Percentiles rank a stretch among this genome's conserved stretches.
Evolutionary conservation across 2,888 invertebrate genomes (phyloP).

Genomic region (Drosophila austrosaltans): DNA sequence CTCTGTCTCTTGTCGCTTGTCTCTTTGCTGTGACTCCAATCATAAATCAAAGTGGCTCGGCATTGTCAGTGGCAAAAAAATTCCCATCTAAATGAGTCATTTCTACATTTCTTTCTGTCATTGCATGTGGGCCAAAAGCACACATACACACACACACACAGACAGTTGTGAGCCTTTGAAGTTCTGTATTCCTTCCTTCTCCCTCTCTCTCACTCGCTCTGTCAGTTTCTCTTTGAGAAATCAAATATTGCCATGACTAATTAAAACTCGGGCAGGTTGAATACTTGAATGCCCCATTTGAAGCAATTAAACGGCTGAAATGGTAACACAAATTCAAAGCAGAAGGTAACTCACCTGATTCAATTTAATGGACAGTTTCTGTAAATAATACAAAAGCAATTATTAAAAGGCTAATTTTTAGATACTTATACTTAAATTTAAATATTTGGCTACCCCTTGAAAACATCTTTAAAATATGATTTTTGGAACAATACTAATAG

Average conservation of each 20-base stretch:
- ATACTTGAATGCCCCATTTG: conserved; percentile 19
- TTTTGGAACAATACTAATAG: too few species aligned
- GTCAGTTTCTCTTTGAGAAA: conserved; percentile 18
- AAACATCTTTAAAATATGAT: too few species aligned
- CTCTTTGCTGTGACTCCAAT: conserved; percentile 18
- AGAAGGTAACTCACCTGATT: conserved; percentile 56
- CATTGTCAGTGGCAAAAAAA: conserved; percentile 48
- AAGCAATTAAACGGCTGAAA: conserved; percentile 35
- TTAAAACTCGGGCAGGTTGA: conserved; percentile 34
- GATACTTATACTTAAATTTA: too few species aligned
- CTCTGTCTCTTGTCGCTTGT: conserved; percentile 4
- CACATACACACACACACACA: neutral
- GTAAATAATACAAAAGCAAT: conserved; percentile 26
- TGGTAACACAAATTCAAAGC: neutral
- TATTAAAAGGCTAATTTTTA: neutral
- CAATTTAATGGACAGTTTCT: conserved; percentile 48
- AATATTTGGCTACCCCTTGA: too few species aligned
- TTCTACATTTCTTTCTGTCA: conserved; percentile 28
- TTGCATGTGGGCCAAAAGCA: neutral
- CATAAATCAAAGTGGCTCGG: conserved; percentile 57
- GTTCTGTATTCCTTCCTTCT: conserved; percentile 22
- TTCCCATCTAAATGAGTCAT: conserved; percentile 62
- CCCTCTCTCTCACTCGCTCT: neutral
- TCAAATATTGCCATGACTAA: conserved; percentile 47
- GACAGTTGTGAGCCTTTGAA: conserved; percentile 44